These are phyloP conservation scores for Pseudomugil tenellus DNA, from an alignment of 2,797 vertebrate genomes.

Conservation along the genomic window DNA sequence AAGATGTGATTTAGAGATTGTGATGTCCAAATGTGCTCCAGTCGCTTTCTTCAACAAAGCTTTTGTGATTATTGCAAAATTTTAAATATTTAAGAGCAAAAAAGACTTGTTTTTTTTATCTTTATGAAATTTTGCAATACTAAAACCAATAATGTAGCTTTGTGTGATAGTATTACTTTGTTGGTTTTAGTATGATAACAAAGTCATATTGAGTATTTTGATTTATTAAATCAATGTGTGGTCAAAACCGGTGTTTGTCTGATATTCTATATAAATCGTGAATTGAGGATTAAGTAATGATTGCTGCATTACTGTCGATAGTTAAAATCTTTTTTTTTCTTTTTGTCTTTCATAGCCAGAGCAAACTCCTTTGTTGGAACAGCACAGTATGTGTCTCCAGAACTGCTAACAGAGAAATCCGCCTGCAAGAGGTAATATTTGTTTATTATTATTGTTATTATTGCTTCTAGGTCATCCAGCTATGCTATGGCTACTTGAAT, in stretches of 20 bases:
- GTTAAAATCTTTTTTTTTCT: not conserved
- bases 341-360: conserved; percentile 83
- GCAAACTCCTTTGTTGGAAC: conserved; percentile 99
- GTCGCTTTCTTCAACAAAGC: no score
- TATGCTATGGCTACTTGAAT: not conserved
- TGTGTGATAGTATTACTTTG: not conserved
- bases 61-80: no score
- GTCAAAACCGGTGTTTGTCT: not conserved
- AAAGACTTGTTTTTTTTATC: no score
- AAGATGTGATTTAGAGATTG: no score
- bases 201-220: no score
- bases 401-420: conserved; percentile 97
- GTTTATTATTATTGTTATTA: not conserved
- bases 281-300: no score
- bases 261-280: no score
- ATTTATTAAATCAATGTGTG: no score
- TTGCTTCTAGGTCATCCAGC: not conserved
- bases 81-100: no score
- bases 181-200: not conserved
- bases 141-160: not conserved
- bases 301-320: not conserved
- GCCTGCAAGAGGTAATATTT: conserved; percentile 94
- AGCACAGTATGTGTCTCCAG: conserved; percentile 98
- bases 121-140: not conserved
- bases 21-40: no score